Evolutionary conservation across 2,797 vertebrate species (phyloP).

Genomic region (Ateles fusciceps): DNA sequence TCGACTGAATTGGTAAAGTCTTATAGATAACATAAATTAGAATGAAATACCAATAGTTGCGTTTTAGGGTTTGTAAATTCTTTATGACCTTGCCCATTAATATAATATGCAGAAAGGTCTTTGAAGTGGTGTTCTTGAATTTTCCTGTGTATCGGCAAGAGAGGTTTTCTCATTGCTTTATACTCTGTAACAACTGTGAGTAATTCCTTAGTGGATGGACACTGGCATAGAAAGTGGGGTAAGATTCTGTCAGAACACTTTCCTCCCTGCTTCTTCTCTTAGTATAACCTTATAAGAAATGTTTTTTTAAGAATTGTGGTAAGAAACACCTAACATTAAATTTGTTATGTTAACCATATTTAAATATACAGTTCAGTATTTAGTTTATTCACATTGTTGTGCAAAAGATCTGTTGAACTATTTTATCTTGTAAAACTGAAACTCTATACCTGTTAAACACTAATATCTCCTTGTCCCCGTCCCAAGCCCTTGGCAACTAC

Average conservation of each 20-base stretch:
- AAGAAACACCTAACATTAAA: background rate
- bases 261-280: background rate
- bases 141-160: background rate
- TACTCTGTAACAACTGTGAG: background rate
- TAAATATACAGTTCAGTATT: background rate
- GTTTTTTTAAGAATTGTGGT: background rate
- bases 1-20: background rate
- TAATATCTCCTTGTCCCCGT: background rate
- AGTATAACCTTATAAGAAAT: background rate
- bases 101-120: background rate
- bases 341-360: constrained; percentile 8
- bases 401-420: background rate
- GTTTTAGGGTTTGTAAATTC: constrained; percentile 34
- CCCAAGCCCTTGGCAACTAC: background rate
- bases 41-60: constrained; percentile 18
- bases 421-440: constrained; percentile 25
- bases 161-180: background rate
- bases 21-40: background rate
- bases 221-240: background rate
- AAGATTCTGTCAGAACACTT: background rate
- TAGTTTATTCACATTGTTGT: constrained; percentile 8
- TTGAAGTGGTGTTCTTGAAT: constrained; percentile 11
- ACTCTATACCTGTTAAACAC: background rate
- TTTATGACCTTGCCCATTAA: background rate
- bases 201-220: background rate